These are phyloP conservation scores for Galeopsomyia nigrocyanea DNA, from an alignment of 2,888 invertebrate genomes.

Conservation along the genomic window DNA sequence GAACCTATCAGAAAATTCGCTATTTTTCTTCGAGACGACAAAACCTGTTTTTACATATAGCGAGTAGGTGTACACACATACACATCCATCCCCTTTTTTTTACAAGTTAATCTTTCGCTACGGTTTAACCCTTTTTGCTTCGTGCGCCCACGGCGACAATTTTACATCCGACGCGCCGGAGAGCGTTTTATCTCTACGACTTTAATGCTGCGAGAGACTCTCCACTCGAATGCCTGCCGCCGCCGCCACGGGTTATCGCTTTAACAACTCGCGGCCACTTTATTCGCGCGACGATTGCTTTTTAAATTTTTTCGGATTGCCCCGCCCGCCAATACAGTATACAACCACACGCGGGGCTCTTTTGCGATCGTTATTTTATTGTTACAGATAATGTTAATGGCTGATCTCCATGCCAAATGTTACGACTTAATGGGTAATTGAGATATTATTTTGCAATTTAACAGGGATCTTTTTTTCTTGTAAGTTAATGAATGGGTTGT, in stretches of 20 bases:
- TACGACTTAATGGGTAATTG: too few species aligned
- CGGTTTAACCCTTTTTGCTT: neutral
- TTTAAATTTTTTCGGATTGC: constrained; percentile 18
- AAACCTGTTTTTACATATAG: too few species aligned
- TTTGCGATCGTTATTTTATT: too few species aligned
- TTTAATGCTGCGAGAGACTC: constrained; percentile 11
- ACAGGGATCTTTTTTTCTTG: too few species aligned
- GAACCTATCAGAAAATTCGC: too few species aligned
- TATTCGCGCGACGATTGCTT: constrained; percentile 15
- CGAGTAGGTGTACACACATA: neutral
- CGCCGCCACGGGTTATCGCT: constrained; percentile 23
- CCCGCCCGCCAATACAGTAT: too few species aligned
- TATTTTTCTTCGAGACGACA: too few species aligned
- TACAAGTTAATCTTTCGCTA: neutral
- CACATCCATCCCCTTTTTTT: neutral
- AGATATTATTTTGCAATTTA: too few species aligned
- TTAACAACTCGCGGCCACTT: constrained; percentile 28
- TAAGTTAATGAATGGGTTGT: too few species aligned
- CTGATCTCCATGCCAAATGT: too few species aligned
- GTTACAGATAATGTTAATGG: too few species aligned
- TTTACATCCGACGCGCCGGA: constrained; percentile 12
- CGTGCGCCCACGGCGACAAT: constrained; percentile 1
- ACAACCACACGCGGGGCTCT: too few species aligned
- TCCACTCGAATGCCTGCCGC: neutral
- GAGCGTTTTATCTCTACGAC: constrained; percentile 29